Conservation (phyloP, 1,140 invertebrate genomes). For the Meloidogyne floridensis region DNA sequence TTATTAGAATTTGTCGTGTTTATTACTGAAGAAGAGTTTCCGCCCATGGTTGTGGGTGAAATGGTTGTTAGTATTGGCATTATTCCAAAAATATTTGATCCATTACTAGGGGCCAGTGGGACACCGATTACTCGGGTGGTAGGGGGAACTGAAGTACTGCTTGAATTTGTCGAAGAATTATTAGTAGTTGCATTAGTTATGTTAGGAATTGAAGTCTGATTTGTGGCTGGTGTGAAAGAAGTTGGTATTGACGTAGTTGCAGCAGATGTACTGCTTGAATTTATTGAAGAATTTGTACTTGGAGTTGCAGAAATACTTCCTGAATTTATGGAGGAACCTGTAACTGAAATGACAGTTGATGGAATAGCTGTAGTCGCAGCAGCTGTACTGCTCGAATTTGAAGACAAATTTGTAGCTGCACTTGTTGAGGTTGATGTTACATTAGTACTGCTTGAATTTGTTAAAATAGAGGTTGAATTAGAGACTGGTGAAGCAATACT, state of each 20-base stretch:
- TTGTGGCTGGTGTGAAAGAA: neutral
- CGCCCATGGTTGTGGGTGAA: too few relatives aligned
- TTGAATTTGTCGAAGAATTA: neutral
- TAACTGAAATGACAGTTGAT: neutral
- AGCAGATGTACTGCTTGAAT: slow-evolving; percentile 16
- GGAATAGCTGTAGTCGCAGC: neutral
- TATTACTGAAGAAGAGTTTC: too few relatives aligned
- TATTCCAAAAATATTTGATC: neutral
- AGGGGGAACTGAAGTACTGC: neutral
- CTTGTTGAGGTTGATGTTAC: too few relatives aligned
- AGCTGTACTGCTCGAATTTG: neutral
- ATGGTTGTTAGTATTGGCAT: neutral
- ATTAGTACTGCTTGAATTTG: slow-evolving; percentile 17
- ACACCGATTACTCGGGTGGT: neutral
- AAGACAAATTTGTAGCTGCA: neutral
- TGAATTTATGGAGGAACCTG: slow-evolving; percentile 1
- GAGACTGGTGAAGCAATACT: neutral
- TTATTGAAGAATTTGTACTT: neutral
- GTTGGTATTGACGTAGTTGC: neutral
- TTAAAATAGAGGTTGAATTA: neutral
- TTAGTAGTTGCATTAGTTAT: neutral
- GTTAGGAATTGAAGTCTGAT: neutral
- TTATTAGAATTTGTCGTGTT: neutral
- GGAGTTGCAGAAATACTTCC: neutral
- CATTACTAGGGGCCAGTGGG: neutral